Evolutionary conservation across 1,140 invertebrate genomes (phyloP), one percentile per base, ranked within the genome.

Genomic region (Melipona quadrifasciata): DNA sequence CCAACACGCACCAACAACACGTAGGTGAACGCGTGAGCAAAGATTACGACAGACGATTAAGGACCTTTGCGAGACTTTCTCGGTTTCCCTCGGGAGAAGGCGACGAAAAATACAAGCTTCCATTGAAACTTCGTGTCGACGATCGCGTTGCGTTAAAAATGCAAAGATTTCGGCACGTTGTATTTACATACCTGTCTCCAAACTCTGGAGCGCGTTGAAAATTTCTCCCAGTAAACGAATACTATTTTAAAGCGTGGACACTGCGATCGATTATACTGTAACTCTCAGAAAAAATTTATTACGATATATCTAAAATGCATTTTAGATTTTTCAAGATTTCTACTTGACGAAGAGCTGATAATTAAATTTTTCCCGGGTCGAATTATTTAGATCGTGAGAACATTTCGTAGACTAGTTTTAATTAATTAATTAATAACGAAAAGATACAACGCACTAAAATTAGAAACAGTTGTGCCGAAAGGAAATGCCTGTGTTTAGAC

Each of bases 21-120:
- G 39, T 34, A 55, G 57, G 39, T 64, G 79, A 80, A 80, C 55
- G 55, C 55, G 55, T 1, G 34, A 74, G 21, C 19, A 72, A 73
- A 64, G 70, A 74, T 81, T 81, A 64, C 57, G 70, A 73, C 39
- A 53, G 21, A 58, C 70, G 79, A 81, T 81, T 81, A 81, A 81
- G 51, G 27, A 81, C 27, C 64, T 57, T 73, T 55, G 47, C 39
- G 39, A 81, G 73, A 70, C 0, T 81, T 81, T 81, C 70, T 74
- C 70, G 27, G 16, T 81, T 81, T 53, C n/a, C 68, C 31, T 34
- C 11, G 19, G 17, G 10, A 31, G 39, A 6, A 64, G 21, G 19
- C 12, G 70, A 31, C 55, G 34, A 53, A 47, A 73, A 67, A 34
- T 24, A 27, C 8, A 17, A 21, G 31, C 16, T 47, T 57, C 14